A percentile compares a stretch with the other conserved stretches of the same genome.
Conservation (phyloP, 2,888 invertebrate species). For the Xestoiulus laeticollis region DNA sequence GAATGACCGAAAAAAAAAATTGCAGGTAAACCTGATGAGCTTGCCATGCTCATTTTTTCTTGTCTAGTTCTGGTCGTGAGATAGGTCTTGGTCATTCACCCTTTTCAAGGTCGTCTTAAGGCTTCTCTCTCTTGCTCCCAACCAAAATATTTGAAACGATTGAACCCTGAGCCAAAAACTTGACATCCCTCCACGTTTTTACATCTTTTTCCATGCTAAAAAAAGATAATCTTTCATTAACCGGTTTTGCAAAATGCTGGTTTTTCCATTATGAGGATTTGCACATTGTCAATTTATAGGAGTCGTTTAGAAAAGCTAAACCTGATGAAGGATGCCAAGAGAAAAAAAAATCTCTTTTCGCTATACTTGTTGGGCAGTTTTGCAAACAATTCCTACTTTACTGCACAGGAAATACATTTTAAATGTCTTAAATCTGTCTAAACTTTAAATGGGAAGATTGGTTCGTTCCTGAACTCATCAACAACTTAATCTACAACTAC, state of each 20-base stretch:
- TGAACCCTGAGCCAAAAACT: conserved; percentile 17
- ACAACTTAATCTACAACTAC: not conserved
- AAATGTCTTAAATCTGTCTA: too few species aligned
- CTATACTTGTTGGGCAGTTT: not conserved
- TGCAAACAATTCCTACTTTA: not conserved
- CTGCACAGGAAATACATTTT: not conserved
- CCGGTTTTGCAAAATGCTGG: not conserved
- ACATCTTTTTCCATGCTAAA: not conserved
- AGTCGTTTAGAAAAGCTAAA: not conserved
- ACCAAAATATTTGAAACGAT: not conserved
- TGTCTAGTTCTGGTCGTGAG: conserved; percentile 6
- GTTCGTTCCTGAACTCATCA: not conserved
- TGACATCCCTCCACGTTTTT: not conserved
- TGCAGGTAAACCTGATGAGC: not conserved
- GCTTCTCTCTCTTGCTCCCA: not conserved
- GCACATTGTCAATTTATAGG: not conserved
- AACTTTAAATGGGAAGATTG: too few species aligned
- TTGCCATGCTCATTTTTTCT: not conserved
- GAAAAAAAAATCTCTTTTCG: not conserved
- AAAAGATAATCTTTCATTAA: conserved; percentile 13
- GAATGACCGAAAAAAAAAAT: not conserved
- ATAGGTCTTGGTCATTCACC: conserved; percentile 39
- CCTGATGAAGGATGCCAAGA: not conserved
- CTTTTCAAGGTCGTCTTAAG: conserved; percentile 43
- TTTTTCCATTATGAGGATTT: not conserved